Evolutionary conservation across 64 coral and sea anemone genomes (phyloP).

Genomic region (Montipora sp.): DNA sequence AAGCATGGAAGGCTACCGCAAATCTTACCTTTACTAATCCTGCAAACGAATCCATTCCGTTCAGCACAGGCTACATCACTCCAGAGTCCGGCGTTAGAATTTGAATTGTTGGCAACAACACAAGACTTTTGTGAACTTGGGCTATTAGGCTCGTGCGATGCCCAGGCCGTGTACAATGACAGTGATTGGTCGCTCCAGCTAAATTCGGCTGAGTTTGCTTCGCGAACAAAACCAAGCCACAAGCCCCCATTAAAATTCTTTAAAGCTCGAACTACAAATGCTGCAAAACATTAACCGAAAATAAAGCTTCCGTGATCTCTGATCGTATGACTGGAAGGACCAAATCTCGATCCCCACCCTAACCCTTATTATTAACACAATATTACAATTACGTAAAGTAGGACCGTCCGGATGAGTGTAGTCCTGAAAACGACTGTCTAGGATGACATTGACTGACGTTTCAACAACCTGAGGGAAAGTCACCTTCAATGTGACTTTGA

Average conservation of each 20-base stretch:
- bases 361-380: no score
- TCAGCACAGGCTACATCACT: slow-evolving; percentile 66
- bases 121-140: slow-evolving; percentile 32
- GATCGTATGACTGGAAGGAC: no score
- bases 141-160: slow-evolving; percentile 52
- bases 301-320: neutral
- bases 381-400: no score
- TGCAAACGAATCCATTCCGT: slow-evolving; percentile 79
- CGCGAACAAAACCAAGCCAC: slow-evolving; percentile 81
- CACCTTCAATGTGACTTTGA: no score
- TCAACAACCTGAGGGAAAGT: no score
- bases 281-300: slow-evolving; percentile 23
- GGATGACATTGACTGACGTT: neutral
- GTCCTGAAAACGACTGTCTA: no score
- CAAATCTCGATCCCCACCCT: no score
- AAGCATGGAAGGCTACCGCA: neutral
- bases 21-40: slow-evolving; percentile 77
- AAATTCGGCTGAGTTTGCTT: slow-evolving; percentile 42
- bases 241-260: slow-evolving; percentile 72
- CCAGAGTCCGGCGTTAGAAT: slow-evolving; percentile 75
- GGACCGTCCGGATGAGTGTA: no score
- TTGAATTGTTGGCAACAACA: slow-evolving; percentile 66
- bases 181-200: slow-evolving; percentile 80
- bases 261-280: slow-evolving; percentile 65
- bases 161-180: slow-evolving; percentile 76